Base-by-base conservation (phyloP, 2,113 vertebrate species). In the Dinomys branickii region DNA sequence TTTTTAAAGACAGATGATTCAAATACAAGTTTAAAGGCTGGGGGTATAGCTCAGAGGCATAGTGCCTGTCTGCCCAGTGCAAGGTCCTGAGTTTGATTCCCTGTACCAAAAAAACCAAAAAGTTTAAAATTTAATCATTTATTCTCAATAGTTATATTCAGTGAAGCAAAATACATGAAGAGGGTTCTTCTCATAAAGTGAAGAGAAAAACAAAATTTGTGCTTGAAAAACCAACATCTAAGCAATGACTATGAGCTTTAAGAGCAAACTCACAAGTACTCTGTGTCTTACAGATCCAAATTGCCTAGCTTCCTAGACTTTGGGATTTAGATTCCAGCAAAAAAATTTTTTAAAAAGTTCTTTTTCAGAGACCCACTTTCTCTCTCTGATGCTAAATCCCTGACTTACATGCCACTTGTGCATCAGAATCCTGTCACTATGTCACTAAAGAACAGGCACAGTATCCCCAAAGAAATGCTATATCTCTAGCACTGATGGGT, bases 101-200 rank as follows among this genome's bases (percentile, higher is more conserved):
- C 9, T 22, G 59, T 26, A 61, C 22, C 24, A 28, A 61, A 56
- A 56, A 56, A 56, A 26, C 26, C 8, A 10, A 50, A 50, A 50
- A 50, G 47, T 50, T 19, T 59, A 94, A 77, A 20, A 88, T 92
- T 90, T 90, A 93, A 90, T 26, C 91, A 35, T 30, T 82, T 17
- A 77, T 3, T 88, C 58, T 61, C 67, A 90, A 30, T 56, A 50
- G 12, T 88, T 30, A 56, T 47, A 63, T 85, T 90, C 33, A 71
- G 12, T 59, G 17, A 87, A 88, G 69, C 44, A 54, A 97, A 94
- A 59, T 38, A 63, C 4, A 44, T 85, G 81, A 89, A 82, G 26
- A 80, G 5, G 3, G 1, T 50, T 93, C 33, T 78, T 38, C 20
- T 58, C 52, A 83, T 6, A 78, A 59, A 93, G 41, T 84, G 35